Conservation (phyloP, 2,888 invertebrate genomes). For the Andrena minutula region DNA sequence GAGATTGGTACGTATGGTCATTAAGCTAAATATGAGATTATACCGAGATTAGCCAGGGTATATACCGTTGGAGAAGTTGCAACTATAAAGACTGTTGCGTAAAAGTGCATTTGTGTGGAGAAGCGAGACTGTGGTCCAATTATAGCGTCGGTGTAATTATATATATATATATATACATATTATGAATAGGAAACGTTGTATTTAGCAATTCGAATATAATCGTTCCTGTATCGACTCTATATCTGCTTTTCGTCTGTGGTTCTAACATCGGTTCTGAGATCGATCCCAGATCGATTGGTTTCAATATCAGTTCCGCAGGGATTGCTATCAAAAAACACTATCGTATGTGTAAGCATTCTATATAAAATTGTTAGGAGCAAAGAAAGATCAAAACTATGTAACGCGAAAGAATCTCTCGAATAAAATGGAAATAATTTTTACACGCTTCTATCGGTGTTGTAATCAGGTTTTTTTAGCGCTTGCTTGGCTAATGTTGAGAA, state of each 20-base stretch:
- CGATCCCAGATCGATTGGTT: neutral
- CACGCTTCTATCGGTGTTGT: neutral
- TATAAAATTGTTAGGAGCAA: neutral
- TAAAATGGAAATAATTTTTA: neutral
- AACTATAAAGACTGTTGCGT: neutral
- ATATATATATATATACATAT: neutral
- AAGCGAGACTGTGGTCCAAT: no score
- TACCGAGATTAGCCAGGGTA: neutral
- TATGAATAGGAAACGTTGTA: neutral
- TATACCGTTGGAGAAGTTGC: neutral
- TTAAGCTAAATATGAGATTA: slow-evolving; percentile 32
- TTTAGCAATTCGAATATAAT: neutral
- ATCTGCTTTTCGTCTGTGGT: no score
- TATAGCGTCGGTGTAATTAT: neutral
- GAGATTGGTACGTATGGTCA: slow-evolving; percentile 61
- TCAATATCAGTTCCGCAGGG: neutral
- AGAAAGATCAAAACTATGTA: no score
- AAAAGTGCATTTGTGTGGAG: neutral
- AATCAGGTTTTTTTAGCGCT: no score
- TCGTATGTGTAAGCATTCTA: neutral
- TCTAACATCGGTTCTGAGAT: neutral
- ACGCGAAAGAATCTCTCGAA: neutral
- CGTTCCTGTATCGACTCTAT: neutral
- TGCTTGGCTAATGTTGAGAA: no score
- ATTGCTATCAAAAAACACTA: neutral